A percentile compares a stretch with the other conserved stretches of the same genome.
Conservation (phyloP, 2,888 invertebrate species). For the Polyommatus iphigenia region DNA sequence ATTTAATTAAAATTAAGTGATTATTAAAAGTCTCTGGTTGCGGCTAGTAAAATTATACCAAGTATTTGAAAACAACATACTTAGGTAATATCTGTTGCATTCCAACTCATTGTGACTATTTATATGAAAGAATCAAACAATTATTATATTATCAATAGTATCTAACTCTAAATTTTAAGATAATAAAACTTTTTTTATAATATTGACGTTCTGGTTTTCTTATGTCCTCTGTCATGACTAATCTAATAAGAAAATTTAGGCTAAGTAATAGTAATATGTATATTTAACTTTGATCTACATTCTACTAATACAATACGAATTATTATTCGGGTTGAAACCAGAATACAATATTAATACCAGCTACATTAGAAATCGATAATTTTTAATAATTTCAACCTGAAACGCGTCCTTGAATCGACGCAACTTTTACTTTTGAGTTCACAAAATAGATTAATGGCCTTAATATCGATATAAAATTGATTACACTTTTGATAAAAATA, state of each 20-base stretch:
- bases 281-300: no score
- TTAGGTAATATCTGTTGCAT: neutral
- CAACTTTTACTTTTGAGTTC: conserved; percentile 3
- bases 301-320: no score
- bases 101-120: neutral
- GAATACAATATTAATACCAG: neutral
- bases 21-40: no score
- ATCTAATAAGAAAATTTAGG: no score
- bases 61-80: neutral
- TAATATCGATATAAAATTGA: neutral
- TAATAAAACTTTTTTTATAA: conserved; percentile 13
- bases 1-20: no score
- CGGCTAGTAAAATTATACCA: neutral
- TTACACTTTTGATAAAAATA: neutral
- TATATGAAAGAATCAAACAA: neutral
- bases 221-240: neutral
- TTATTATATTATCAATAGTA: no score
- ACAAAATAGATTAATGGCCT: neutral
- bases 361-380: neutral
- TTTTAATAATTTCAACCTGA: neutral
- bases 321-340: neutral
- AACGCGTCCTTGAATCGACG: neutral
- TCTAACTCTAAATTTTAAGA: neutral
- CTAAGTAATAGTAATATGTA: no score
- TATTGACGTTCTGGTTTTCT: neutral